Evolutionary conservation across 1,140 invertebrate species (phyloP).

Genomic region (Eupeodes corollae): DNA sequence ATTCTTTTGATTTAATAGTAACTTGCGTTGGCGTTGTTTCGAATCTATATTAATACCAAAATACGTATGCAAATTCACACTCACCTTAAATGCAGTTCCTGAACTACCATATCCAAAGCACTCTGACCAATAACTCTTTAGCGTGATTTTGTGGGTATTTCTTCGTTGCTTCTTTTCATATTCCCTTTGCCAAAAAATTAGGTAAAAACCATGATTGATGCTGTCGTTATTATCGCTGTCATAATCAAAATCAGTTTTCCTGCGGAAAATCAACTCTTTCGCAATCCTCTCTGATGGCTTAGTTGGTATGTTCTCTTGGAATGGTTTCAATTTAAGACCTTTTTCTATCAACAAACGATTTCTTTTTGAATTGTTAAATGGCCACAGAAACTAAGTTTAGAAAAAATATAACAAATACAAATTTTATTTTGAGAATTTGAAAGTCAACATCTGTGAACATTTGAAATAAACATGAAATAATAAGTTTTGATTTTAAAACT

Average conservation of each 20-base stretch:
- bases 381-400: constrained; percentile 62
- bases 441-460: too few species aligned
- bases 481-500: too few species aligned
- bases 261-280: background rate
- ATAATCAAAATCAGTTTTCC: constrained; percentile 1
- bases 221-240: constrained; percentile 1
- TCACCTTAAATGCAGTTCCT: constrained; percentile 40
- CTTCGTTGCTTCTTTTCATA: constrained; percentile 37
- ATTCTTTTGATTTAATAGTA: constrained; percentile 3
- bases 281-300: constrained; percentile 2
- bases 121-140: constrained; percentile 69
- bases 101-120: constrained; percentile 80
- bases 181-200: constrained; percentile 10
- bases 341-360: constrained; percentile 40
- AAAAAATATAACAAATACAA: constrained; percentile 15
- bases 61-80: too few species aligned
- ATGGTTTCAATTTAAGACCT: constrained; percentile 22
- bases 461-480: too few species aligned
- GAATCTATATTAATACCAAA: too few species aligned
- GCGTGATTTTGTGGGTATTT: constrained; percentile 46
- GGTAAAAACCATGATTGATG: constrained; percentile 1
- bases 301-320: constrained; percentile 26
- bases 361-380: constrained; percentile 50
- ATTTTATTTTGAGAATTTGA: background rate
- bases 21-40: background rate